Conservation (phyloP, 1,140 invertebrate genomes). For the Holotrichia oblita region DNA sequence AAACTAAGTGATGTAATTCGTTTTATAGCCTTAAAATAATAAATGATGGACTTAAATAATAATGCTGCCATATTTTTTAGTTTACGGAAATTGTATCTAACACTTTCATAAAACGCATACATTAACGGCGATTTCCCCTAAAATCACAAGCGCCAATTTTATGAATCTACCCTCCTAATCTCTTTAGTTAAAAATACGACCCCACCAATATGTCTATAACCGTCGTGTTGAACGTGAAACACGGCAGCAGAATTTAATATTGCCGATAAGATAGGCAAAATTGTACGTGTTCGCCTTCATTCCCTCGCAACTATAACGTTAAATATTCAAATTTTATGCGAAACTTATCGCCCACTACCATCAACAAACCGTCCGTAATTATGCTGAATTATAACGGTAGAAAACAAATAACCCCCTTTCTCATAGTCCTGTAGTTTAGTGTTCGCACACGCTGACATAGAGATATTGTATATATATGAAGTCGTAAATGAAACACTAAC, state of each 20-base stretch:
- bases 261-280: not conserved
- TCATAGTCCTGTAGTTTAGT: not conserved
- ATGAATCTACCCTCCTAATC: not conserved
- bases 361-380: not conserved
- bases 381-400: not conserved
- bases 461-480: not conserved
- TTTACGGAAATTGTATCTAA: too few relatives aligned
- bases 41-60: too few relatives aligned
- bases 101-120: not conserved
- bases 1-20: too few relatives aligned
- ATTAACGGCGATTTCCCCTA: not conserved
- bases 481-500: not conserved
- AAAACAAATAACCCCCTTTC: not conserved
- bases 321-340: constrained; percentile 5
- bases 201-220: not conserved
- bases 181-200: not conserved
- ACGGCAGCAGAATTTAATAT: not conserved
- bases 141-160: not conserved
- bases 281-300: not conserved
- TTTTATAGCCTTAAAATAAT: too few relatives aligned
- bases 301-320: not conserved
- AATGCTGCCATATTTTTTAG: too few relatives aligned
- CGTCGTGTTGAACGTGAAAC: not conserved
- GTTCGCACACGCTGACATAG: not conserved
- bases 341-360: not conserved